Evolutionary conservation across 2,113 vertebrate genomes (phyloP).

Genomic region (Ovibos moschatus): DNA sequence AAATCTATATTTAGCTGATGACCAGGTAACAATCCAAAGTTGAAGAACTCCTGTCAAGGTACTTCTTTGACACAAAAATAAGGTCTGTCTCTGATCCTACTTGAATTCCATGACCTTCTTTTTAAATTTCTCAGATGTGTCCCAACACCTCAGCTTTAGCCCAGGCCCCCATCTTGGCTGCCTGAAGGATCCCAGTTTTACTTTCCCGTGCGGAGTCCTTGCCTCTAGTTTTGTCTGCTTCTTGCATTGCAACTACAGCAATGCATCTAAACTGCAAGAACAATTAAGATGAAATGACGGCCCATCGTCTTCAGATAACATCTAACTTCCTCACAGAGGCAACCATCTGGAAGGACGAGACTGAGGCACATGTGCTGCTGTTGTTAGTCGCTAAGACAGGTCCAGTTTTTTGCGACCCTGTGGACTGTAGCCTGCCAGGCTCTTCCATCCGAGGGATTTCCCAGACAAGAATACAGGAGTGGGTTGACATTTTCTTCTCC

Average conservation of each 20-base stretch:
- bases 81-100: neutral
- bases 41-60: neutral
- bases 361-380: rapidly evolving
- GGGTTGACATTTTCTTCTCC: neutral
- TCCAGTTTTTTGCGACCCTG: neutral
- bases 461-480: neutral
- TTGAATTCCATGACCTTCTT: neutral
- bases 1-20: neutral
- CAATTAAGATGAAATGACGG: neutral
- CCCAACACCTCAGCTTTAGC: neutral
- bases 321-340: neutral
- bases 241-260: neutral
- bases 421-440: neutral
- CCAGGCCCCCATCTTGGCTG: neutral
- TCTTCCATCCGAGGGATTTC: neutral
- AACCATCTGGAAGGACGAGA: neutral
- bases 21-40: neutral
- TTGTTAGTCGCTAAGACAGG: neutral
- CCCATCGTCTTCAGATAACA: neutral
- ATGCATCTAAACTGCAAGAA: neutral
- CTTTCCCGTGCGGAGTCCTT: neutral
- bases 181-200: neutral
- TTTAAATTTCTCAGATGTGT: neutral
- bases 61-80: neutral
- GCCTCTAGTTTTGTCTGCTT: neutral